These are phyloP conservation scores for Pygocentrus nattereri DNA, from an alignment of 2,797 vertebrate species.

Conservation along the genomic window DNA sequence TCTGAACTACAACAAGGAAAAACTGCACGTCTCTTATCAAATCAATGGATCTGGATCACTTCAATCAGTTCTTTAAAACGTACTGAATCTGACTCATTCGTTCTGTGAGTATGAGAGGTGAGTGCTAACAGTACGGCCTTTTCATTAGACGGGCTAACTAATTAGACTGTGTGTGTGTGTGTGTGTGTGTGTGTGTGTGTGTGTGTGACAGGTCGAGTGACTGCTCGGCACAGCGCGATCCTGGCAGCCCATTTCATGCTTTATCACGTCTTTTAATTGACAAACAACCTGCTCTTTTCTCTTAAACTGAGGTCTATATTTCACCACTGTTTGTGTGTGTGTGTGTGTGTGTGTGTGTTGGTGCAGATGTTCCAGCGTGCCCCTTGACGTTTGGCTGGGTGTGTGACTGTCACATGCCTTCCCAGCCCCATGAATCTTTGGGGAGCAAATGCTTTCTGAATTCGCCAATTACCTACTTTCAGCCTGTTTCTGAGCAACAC, in stretches of 20 bases:
- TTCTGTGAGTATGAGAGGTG: slow-evolving; percentile 23
- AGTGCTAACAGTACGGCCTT: slow-evolving; percentile 78
- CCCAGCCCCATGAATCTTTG: slow-evolving; percentile 63
- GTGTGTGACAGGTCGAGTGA: slow-evolving; percentile 77
- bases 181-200: slow-evolving; percentile 82
- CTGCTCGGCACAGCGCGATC: slow-evolving; percentile 78
- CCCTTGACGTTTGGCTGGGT: slow-evolving; percentile 69
- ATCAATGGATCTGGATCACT: background rate
- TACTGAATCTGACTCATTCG: background rate
- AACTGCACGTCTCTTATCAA: too few species aligned
- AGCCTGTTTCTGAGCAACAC: slow-evolving; percentile 26
- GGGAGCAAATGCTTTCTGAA: slow-evolving; percentile 59
- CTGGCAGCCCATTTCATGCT: slow-evolving; percentile 87
- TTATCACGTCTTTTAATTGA: slow-evolving; percentile 89
- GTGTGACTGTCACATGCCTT: slow-evolving; percentile 73
- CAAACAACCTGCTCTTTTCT: slow-evolving; percentile 88
- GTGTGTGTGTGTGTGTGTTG: slow-evolving; percentile 23
- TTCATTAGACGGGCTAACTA: slow-evolving; percentile 84
- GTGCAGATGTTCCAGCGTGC: slow-evolving; percentile 69
- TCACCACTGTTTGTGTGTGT: slow-evolving; percentile 30
- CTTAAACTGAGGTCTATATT: slow-evolving; percentile 87
- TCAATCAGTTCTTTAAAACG: background rate
- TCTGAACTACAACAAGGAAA: too few species aligned
- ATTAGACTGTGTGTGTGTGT: slow-evolving; percentile 84
- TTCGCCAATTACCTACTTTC: slow-evolving; percentile 63